Conservation (phyloP, 30 jellyfish, hydroid and myxozoan species). For the Aurelia sp. region DNA sequence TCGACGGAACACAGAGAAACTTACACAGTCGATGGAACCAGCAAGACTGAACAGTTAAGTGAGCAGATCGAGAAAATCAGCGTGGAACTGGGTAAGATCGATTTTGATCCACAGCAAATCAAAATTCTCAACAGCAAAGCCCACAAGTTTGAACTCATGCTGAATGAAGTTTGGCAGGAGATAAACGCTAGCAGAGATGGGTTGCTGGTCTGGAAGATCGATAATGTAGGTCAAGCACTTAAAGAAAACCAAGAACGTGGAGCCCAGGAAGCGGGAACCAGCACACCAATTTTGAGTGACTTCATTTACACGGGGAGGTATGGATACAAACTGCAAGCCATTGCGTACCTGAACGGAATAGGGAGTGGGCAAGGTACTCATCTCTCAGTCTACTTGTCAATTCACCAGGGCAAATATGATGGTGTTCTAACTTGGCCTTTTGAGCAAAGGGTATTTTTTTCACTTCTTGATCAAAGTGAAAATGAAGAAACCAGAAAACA, state of each 20-base stretch:
- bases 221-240: slow-evolving; percentile 3
- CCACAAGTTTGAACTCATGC: slow-evolving; percentile 14
- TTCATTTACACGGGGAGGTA: slow-evolving; percentile 47
- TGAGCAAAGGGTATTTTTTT: slow-evolving; percentile 17
- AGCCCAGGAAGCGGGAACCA: too few species aligned
- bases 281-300: slow-evolving; percentile 8
- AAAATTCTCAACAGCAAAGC: too few species aligned
- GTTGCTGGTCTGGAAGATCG: slow-evolving; percentile 46
- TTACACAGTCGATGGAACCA: too few species aligned
- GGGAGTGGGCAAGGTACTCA: slow-evolving; percentile 61
- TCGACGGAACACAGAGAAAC: too few species aligned
- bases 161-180: slow-evolving; percentile 2
- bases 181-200: slow-evolving; percentile 36
- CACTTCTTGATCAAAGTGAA: slow-evolving; percentile 19
- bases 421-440: slow-evolving; percentile 60
- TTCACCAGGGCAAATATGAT: slow-evolving; percentile 56
- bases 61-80: too few species aligned
- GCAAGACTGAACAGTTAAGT: too few species aligned
- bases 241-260: too few species aligned
- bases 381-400: slow-evolving; percentile 38
- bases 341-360: slow-evolving; percentile 43
- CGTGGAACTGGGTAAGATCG: too few species aligned
- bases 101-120: too few species aligned
- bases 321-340: slow-evolving; percentile 64
- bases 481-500: neutral